A percentile compares a stretch with the other conserved stretches of the same genome.
Conservation (phyloP, 2,888 invertebrate genomes). For the Crocallis elinguaria region DNA sequence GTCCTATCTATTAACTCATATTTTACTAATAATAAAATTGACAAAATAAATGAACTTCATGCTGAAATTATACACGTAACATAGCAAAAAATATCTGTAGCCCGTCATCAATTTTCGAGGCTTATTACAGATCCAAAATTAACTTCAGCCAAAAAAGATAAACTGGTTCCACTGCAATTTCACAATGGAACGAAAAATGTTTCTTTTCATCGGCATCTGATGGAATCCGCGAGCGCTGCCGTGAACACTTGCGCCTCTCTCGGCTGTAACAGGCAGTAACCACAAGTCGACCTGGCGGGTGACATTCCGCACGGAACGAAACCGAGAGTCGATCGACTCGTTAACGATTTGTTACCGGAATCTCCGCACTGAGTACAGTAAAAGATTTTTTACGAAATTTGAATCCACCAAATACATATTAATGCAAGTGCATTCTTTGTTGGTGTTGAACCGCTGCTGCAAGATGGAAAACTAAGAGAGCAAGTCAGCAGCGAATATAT, state of each 20-base stretch:
- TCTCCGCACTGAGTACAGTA: slow-evolving; percentile 39
- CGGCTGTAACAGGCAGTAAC: slow-evolving; percentile 28
- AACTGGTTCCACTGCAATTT: slow-evolving; percentile 34
- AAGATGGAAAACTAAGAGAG: neutral
- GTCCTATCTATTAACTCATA: neutral
- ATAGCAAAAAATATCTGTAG: neutral
- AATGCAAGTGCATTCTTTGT: slow-evolving; percentile 28
- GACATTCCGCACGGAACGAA: slow-evolving; percentile 66
- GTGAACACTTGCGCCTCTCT: slow-evolving; percentile 12
- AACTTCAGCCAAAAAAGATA: slow-evolving; percentile 31
- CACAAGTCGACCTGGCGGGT: slow-evolving; percentile 48
- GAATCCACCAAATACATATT: slow-evolving; percentile 27
- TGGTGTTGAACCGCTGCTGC: neutral
- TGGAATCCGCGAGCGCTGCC: slow-evolving; percentile 20
- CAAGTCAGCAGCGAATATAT: too few relatives aligned
- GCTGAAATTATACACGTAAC: too few relatives aligned
- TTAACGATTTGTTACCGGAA: slow-evolving; percentile 55
- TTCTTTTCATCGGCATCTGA: slow-evolving; percentile 32
- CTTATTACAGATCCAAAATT: slow-evolving; percentile 29
- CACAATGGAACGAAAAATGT: slow-evolving; percentile 30
- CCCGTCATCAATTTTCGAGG: slow-evolving; percentile 5
- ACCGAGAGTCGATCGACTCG: slow-evolving; percentile 64
- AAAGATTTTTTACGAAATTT: slow-evolving; percentile 22
- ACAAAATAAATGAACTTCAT: neutral
- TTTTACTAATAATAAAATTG: too few relatives aligned